Conservation (phyloP, 2,888 invertebrate genomes). For the Xylocampa areola region DNA sequence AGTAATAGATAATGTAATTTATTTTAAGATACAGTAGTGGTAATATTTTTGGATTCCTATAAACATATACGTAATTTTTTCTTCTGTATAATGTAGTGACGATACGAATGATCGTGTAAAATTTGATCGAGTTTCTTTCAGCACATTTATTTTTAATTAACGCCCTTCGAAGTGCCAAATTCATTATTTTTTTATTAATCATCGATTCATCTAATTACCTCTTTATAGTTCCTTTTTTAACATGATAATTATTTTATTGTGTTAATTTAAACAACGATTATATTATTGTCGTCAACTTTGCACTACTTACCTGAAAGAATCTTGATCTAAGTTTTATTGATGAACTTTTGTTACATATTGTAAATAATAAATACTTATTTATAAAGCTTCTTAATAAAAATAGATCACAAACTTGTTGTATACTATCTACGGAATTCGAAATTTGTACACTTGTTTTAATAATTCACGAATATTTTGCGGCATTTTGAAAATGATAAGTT, state of each 20-base stretch:
- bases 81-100: conserved; percentile 75
- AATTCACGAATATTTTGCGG: conserved; percentile 71
- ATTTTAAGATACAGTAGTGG: conserved; percentile 88
- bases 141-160: conserved; percentile 63
- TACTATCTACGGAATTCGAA: conserved; percentile 66
- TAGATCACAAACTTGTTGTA: conserved; percentile 49
- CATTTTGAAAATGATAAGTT: conserved; percentile 72
- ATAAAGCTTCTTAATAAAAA: conserved; percentile 66
- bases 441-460: conserved; percentile 78
- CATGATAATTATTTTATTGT: conserved; percentile 65
- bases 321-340: conserved; percentile 75
- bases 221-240: conserved; percentile 75
- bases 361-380: conserved; percentile 81
- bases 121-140: conserved; percentile 84
- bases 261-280: conserved; percentile 62
- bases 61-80: conserved; percentile 88
- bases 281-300: conserved; percentile 46
- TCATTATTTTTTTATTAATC: conserved; percentile 72
- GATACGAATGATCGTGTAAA: conserved; percentile 60
- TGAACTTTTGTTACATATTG: conserved; percentile 79
- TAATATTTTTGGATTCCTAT: conserved; percentile 90
- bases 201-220: conserved; percentile 74
- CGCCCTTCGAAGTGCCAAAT: conserved; percentile 85
- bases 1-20: conserved; percentile 84
- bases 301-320: conserved; percentile 75